Evolutionary conservation across 2,888 invertebrate genomes (phyloP), one percentile per base, ranked within the genome.

Genomic region (Imbricaverruca yamaguchii): DNA sequence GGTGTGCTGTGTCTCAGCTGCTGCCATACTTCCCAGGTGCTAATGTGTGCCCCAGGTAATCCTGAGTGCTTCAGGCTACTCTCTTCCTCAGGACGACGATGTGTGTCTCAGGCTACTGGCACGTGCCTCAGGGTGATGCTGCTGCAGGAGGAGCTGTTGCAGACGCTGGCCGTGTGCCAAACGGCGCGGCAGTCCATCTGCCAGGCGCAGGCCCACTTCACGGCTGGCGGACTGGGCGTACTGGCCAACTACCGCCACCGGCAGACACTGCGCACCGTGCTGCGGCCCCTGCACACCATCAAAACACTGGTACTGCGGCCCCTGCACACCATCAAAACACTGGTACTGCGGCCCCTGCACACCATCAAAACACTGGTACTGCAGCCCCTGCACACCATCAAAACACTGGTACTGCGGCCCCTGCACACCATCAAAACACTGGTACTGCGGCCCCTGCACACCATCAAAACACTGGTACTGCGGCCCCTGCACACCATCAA

Each of bases 221-320:
- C 94, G 0, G 91, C 93, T 65, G 93, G 94, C 80, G 94, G 95
- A 85, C 90, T 98, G 82, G 93, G 94, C 55, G 94, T 98, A 83
- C 89, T 98, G 80, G 94, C 97, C 0, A 96, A 97, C 87, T 96
- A 96, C 86, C 90, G 94, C 80, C 96, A 96, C 87, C 89, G 96
- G 81, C 95, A 96, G 87, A 91, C 94, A 82, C 91, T 96, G 11
- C 91, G 92, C 83, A 92, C 92, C 81, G 89, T 98, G 0, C 88
- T 97, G 1, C 92, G 92, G 84, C 94, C 93, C 53, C 88, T 98
- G 65, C 90, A 91, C 83, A 93, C 92, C 63, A 93, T 96, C 55
- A 94, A 93, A 87, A 93, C 93, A 83, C 88, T 95, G 87, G 92
- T 92, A 87, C 88, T 89, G 86, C 81, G 82, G 67, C 81, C 81